Conservation (phyloP, 2,888 invertebrate species). For the Cryptosula pallasiana region DNA sequence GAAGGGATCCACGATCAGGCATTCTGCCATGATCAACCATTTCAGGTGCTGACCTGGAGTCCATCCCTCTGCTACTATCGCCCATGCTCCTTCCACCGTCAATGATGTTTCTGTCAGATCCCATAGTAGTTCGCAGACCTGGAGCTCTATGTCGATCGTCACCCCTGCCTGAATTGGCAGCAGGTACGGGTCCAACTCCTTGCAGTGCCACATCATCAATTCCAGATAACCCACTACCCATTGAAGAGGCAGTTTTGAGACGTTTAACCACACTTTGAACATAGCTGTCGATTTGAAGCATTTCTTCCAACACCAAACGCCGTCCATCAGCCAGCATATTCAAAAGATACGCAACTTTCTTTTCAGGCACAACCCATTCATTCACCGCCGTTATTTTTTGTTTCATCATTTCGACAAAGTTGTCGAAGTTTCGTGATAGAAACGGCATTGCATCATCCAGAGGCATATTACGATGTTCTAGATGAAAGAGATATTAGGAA, state of each 20-base stretch:
- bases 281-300: conserved; percentile 56
- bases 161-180: no score
- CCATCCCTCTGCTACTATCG: background rate
- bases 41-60: no score
- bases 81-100: no score
- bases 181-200: no score
- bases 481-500: conserved; percentile 32
- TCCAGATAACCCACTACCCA: background rate
- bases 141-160: no score
- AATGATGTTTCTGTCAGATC: no score
- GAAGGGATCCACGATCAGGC: no score
- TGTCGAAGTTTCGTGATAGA: conserved; percentile 59
- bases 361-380: conserved; percentile 33
- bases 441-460: conserved; percentile 80
- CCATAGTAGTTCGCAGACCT: no score
- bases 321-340: conserved; percentile 78
- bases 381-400: conserved; percentile 35
- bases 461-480: conserved; percentile 94
- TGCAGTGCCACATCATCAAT: background rate
- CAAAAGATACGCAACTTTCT: conserved; percentile 57
- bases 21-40: no score
- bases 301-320: conserved; percentile 50
- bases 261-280: background rate
- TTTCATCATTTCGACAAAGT: conserved; percentile 41
- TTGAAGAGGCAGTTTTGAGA: background rate